Percentiles rank a stretch among this genome's conserved stretches.
These are phyloP conservation scores for Marmota flaviventris DNA, from an alignment of 2,113 vertebrate species.

Conservation along the genomic window DNA sequence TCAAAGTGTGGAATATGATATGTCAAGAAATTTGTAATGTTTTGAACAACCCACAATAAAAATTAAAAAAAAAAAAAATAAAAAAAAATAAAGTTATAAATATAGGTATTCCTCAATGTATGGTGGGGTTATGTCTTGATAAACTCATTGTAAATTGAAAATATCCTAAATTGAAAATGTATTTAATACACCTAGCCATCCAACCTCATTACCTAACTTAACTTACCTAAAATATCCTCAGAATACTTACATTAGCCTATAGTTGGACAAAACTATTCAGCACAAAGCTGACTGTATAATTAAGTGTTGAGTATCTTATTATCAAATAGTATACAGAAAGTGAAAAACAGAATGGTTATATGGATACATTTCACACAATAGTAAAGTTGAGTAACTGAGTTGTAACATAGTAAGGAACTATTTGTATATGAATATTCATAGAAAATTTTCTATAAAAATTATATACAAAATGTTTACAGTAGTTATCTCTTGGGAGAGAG, in stretches of 20 bases:
- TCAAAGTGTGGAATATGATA: no score
- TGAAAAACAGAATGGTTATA: background rate
- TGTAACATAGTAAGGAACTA: background rate
- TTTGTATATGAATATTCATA: background rate
- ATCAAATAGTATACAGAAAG: background rate
- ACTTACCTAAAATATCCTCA: background rate
- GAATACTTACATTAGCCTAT: background rate
- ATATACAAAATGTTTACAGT: background rate
- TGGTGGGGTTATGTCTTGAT: background rate
- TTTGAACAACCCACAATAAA: no score
- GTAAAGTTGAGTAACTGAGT: background rate
- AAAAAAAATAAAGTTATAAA: background rate
- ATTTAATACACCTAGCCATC: background rate
- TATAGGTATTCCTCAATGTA: background rate
- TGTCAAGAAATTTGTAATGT: no score
- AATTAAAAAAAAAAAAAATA: no score
- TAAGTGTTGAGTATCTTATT: background rate
- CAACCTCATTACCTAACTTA: background rate
- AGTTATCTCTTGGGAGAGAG: background rate
- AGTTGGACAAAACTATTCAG: background rate
- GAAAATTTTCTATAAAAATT: slow-evolving; percentile 42
- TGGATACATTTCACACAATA: background rate
- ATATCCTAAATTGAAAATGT: background rate
- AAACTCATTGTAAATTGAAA: background rate
- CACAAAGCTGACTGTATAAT: background rate